Conservation (phyloP, 2,113 vertebrate species). For the Grantiella picta region DNA sequence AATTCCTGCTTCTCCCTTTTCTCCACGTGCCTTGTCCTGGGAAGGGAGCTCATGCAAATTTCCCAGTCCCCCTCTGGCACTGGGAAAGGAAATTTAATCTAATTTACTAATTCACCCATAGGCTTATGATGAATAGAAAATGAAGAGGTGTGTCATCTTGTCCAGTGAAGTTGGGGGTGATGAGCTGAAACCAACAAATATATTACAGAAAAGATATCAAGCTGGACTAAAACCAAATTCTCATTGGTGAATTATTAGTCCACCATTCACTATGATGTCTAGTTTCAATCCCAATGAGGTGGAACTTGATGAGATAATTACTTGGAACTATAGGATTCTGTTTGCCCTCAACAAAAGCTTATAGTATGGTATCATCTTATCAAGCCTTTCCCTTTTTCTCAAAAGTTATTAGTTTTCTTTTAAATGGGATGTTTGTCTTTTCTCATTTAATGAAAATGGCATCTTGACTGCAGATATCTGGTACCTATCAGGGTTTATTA, state of each 20-base stretch:
- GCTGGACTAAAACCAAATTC: conserved; percentile 50
- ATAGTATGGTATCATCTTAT: conserved; percentile 40
- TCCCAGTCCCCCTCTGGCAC: conserved; percentile 60
- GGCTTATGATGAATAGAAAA: conserved; percentile 27
- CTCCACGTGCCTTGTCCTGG: neutral
- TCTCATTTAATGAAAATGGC: conserved; percentile 37
- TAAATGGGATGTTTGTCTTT: conserved; percentile 51
- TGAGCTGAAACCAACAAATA: conserved; percentile 50
- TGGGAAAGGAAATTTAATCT: conserved; percentile 56
- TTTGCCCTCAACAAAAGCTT: conserved; percentile 70
- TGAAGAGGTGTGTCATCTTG: conserved; percentile 50
- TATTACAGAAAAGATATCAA: conserved; percentile 46
- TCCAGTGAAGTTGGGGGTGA: conserved; percentile 31
- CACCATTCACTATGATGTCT: conserved; percentile 57
- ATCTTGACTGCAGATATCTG: neutral
- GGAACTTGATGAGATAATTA: conserved; percentile 72
- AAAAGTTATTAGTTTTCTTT: conserved; percentile 50
- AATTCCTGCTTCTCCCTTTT: conserved; percentile 43
- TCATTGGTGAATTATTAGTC: conserved; percentile 62
- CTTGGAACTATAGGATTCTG: conserved; percentile 69
- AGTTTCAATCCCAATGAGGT: conserved; percentile 67
- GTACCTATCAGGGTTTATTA: neutral
- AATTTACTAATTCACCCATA: conserved; percentile 36
- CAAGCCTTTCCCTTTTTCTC: conserved; percentile 50
- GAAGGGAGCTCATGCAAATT: conserved; percentile 50